A percentile compares a stretch with the other conserved stretches of the same genome.
These are phyloP conservation scores for Euspilapteryx auroguttella DNA, from an alignment of 2,888 invertebrate species.

Conservation along the genomic window DNA sequence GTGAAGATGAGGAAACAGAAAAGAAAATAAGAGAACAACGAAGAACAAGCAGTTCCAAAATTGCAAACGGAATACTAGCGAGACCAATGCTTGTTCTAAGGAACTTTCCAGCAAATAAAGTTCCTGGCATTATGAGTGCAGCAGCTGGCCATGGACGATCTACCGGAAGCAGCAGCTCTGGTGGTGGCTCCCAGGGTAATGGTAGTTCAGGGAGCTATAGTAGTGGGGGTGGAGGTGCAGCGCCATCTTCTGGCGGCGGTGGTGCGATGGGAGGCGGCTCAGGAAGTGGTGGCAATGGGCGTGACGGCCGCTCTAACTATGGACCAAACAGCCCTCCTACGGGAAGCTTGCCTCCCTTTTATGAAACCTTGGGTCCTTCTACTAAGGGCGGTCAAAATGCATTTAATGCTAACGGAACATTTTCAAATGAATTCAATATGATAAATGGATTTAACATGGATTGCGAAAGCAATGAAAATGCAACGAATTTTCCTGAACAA, in stretches of 20 bases:
- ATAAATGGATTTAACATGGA: constrained; percentile 76
- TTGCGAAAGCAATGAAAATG: constrained; percentile 70
- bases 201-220: constrained; percentile 55
- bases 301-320: constrained; percentile 83
- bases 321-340: constrained; percentile 88
- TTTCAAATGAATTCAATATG: constrained; percentile 68
- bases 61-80: constrained; percentile 58
- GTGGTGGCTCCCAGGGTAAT: constrained; percentile 51
- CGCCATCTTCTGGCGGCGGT: constrained; percentile 63
- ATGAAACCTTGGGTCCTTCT: constrained; percentile 70
- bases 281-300: constrained; percentile 76
- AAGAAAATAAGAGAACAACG: constrained; percentile 70
- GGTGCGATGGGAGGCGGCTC: constrained; percentile 68
- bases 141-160: constrained; percentile 82
- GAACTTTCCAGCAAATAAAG: constrained; percentile 56
- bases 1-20: constrained; percentile 69
- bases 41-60: constrained; percentile 68
- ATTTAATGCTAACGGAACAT: constrained; percentile 69
- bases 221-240: constrained; percentile 55
- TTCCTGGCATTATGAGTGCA: constrained; percentile 69
- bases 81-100: constrained; percentile 58
- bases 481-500: constrained; percentile 50
- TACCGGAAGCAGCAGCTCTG: constrained; percentile 59
- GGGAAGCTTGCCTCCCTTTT: constrained; percentile 86
- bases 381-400: constrained; percentile 76